These are phyloP conservation scores for Heliconius aoede DNA, from an alignment of 2,888 invertebrate genomes.

Conservation along the genomic window DNA sequence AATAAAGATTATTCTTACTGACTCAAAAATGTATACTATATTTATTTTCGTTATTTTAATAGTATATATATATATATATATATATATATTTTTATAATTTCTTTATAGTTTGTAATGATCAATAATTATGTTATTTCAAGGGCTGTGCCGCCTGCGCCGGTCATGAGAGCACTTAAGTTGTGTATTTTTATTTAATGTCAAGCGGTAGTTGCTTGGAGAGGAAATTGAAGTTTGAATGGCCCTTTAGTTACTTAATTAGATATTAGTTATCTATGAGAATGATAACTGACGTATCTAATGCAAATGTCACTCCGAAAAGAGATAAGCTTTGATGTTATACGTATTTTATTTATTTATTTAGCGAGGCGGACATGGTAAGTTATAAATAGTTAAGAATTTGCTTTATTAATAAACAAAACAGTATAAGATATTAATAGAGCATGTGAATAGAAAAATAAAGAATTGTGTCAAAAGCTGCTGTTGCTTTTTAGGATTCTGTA, in stretches of 20 bases:
- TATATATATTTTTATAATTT: no score
- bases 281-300: conserved; percentile 44
- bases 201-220: not conserved
- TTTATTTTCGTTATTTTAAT: no score
- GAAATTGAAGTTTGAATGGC: conserved; percentile 34
- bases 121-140: not conserved
- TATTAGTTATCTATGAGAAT: conserved; percentile 40
- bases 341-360: not conserved
- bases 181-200: conserved; percentile 11
- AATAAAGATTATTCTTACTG: not conserved
- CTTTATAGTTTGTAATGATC: not conserved
- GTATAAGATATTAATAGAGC: no score
- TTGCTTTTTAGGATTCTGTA: no score
- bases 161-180: not conserved
- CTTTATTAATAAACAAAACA: not conserved
- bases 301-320: conserved; percentile 39
- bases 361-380: not conserved
- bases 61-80: no score
- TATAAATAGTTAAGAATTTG: not conserved
- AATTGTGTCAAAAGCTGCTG: not conserved
- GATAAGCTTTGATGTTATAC: conserved; percentile 26
- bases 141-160: not conserved
- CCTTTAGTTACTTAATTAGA: conserved; percentile 35
- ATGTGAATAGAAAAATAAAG: no score
- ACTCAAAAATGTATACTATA: not conserved